Evolutionary conservation across 2,888 invertebrate species (phyloP), one percentile per base, ranked within the genome.

Genomic region (Papilio elwesi): DNA sequence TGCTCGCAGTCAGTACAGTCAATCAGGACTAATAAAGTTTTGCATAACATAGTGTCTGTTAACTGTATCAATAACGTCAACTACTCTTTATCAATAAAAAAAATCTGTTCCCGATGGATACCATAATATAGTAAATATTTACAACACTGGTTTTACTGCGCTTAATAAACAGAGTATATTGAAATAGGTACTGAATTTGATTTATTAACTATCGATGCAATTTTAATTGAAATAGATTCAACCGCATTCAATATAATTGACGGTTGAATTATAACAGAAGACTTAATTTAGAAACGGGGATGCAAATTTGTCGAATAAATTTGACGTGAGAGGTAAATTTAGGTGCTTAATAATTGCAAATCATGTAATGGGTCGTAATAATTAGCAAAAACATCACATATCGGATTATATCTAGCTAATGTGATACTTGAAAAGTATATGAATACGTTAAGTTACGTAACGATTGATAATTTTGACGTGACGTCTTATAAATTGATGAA

Each of bases 241-340:
- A 63, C 43, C 69, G 13, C 16, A 16, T 52, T 8, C 38, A 53
- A 16, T 12, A 13, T 63, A 52, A 52, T 69, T 52, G 47, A 69
- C 6, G 9, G 43, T 69, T 38, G 13, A 63, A 26, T 70, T 57
- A 9, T 48, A 55, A 70, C 36, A 64, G 49, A 63, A 65, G 64
- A 57, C 6, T 36, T 15, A 13, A 48, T 48, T 48, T 64, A 11
- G 64, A 64, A 47, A 53, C 55, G 12, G 16, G 16, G 47, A 55
- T 64, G 36, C 64, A 12, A 64, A 69, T 69, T 63, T 12, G 52
- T 43, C 13, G 52, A 38, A 12, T 52, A 48, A 64, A 70, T 64
- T 64, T 70, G 64, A 48, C 53, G 69, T 63, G 13, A 26, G 52
- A 47, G 53, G 12, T 36, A 48, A 65, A 70, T 49, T 65, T 15